Evolutionary conservation across 2,888 invertebrate genomes (phyloP).

Genomic region (Apodemia mormo): DNA sequence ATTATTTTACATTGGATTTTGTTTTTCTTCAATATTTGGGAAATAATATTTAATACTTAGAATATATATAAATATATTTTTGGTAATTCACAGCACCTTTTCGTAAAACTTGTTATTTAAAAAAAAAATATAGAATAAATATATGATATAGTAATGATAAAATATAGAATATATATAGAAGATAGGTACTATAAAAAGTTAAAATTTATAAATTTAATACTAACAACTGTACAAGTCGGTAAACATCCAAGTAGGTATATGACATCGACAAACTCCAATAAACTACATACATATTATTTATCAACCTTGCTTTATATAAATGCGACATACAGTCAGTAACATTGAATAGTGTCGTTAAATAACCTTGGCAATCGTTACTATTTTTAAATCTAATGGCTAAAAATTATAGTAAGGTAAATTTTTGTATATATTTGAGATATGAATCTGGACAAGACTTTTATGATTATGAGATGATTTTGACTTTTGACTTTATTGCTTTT

Average conservation of each 20-base stretch:
- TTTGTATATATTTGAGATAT: neutral
- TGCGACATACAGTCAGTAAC: neutral
- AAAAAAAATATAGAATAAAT: neutral
- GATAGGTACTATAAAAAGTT: neutral
- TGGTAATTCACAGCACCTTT: constrained; percentile 7
- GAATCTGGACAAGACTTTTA: neutral
- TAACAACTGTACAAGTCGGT: neutral
- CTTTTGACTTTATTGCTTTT: neutral
- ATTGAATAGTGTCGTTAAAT: neutral
- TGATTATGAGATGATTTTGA: neutral
- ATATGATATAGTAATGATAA: neutral
- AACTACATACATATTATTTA: neutral
- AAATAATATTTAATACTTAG: constrained; percentile 2
- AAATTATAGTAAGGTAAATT: neutral
- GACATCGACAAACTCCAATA: neutral
- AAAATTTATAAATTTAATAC: neutral
- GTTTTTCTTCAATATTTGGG: too few relatives aligned
- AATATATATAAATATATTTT: constrained; percentile 3
- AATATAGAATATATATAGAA: neutral
- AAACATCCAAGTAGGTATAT: neutral
- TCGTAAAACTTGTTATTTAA: neutral
- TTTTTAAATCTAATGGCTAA: neutral
- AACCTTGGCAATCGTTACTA: neutral
- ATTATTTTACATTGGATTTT: too few relatives aligned
- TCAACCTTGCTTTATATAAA: neutral